phyloP scores from a whole-genome alignment of 2,888 invertebrate species.

The Ichneumoninae sp. region DNA sequence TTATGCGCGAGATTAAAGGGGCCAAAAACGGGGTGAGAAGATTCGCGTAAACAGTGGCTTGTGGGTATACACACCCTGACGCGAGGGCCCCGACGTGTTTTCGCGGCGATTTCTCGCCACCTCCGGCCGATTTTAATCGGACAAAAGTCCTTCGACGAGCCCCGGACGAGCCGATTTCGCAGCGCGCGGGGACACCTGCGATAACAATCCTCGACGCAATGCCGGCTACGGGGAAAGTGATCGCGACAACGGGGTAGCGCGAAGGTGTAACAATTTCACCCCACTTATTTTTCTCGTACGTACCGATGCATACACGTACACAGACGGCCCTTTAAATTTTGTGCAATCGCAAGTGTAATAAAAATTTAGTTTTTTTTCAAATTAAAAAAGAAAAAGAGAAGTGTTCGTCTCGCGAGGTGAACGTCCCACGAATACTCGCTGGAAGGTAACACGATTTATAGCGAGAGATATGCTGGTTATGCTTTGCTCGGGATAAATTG shows the following conservation, averaged over 20 bases:
- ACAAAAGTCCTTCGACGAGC: background rate
- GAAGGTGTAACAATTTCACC: constrained; percentile 56
- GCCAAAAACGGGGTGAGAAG: constrained; percentile 62
- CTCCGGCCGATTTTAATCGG: background rate
- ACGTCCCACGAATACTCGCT: constrained; percentile 26
- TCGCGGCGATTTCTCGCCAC: constrained; percentile 42
- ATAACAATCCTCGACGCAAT: constrained; percentile 64
- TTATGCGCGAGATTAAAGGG: constrained; percentile 56
- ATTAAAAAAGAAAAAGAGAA: background rate
- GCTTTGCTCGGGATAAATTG: constrained; percentile 29
- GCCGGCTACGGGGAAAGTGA: constrained; percentile 75
- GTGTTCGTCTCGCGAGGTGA: constrained; percentile 22
- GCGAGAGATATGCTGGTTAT: constrained; percentile 36
- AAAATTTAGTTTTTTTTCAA: background rate
- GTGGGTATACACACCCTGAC: constrained; percentile 81
- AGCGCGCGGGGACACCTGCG: constrained; percentile 14
- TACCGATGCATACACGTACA: constrained; percentile 4
- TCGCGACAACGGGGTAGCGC: constrained; percentile 72
- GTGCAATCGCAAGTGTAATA: constrained; percentile 61
- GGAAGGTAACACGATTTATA: constrained; percentile 6
- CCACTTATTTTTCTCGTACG: constrained; percentile 54
- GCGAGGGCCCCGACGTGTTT: constrained; percentile 71
- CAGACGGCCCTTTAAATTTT: constrained; percentile 59
- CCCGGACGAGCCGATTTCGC: background rate
- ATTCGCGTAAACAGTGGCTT: constrained; percentile 80